Evolutionary conservation across 2,888 invertebrate species (phyloP).

Genomic region (Himalopsyche anomala): DNA sequence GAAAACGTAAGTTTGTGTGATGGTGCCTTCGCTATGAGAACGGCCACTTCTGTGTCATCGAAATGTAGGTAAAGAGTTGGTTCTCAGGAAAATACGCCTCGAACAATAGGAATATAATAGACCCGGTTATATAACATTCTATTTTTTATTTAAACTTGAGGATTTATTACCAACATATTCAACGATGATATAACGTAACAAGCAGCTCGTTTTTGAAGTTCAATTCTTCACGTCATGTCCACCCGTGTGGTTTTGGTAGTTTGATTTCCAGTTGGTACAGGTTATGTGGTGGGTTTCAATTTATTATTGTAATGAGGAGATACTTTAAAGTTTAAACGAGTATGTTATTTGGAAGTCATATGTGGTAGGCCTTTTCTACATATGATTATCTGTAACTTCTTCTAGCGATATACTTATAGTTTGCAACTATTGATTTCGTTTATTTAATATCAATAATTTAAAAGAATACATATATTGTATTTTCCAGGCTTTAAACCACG

Average conservation of each 20-base stretch:
- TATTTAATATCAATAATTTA: not conserved
- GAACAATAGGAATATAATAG: constrained; percentile 13
- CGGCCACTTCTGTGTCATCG: constrained; percentile 13
- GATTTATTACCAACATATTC: not conserved
- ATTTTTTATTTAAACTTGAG: constrained; percentile 18
- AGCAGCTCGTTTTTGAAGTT: not conserved
- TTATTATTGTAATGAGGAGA: constrained; percentile 26
- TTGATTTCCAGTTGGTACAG: not conserved
- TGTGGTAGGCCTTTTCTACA: constrained; percentile 8
- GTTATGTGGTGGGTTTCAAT: constrained; percentile 26
- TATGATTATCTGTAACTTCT: not conserved
- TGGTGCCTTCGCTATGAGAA: constrained; percentile 30
- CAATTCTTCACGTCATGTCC: constrained; percentile 14
- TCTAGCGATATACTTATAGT: not conserved
- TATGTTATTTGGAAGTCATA: constrained; percentile 30
- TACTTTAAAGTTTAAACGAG: not conserved
- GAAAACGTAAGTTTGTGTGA: constrained; percentile 8
- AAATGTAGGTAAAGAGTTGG: constrained; percentile 34
- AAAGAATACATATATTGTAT: no score
- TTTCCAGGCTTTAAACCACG: no score
- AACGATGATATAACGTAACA: not conserved
- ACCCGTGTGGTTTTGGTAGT: constrained; percentile 25
- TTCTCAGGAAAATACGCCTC: not conserved
- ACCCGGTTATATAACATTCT: constrained; percentile 26
- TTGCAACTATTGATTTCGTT: not conserved